phyloP scores from a whole-genome alignment of 2,113 vertebrate genomes.

The Oreotrochilus melanogaster region DNA sequence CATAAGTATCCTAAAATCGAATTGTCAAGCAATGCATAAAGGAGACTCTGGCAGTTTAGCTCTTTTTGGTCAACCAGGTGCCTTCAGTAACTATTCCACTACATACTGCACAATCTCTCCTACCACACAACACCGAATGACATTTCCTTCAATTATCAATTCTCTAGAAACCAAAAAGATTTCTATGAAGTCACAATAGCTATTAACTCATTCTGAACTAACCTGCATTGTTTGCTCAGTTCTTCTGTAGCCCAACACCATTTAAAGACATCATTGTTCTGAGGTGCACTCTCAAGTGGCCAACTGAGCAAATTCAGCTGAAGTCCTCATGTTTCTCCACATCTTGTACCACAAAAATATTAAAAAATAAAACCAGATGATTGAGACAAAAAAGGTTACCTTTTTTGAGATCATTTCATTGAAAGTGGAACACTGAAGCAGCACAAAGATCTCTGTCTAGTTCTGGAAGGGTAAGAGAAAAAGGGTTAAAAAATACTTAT shows the following conservation, averaged over 20 bases:
- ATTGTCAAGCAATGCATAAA: not conserved
- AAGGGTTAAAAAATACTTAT: not conserved
- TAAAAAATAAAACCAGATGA: not conserved
- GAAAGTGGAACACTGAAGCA: not conserved
- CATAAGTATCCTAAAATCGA: not conserved
- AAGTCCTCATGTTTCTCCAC: not conserved
- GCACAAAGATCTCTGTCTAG: not conserved
- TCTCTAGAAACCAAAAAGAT: not conserved
- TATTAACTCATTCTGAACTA: not conserved
- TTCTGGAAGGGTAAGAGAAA: not conserved
- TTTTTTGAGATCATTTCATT: not conserved
- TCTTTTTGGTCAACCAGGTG: not conserved
- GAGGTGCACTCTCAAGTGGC: accelerated
- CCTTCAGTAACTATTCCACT: not conserved
- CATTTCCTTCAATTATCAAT: not conserved
- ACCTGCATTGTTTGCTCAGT: not conserved
- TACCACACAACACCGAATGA: not conserved
- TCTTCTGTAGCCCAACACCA: not conserved
- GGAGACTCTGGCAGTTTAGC: not conserved
- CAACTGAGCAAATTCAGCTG: not conserved
- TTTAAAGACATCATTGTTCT: not conserved
- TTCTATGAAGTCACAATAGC: not conserved
- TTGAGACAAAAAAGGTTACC: not conserved
- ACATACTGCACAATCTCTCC: not conserved
- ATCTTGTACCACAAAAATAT: accelerated